These are phyloP conservation scores for Aleadryas rufinucha DNA, from an alignment of 2,113 vertebrate species.

Conservation along the genomic window DNA sequence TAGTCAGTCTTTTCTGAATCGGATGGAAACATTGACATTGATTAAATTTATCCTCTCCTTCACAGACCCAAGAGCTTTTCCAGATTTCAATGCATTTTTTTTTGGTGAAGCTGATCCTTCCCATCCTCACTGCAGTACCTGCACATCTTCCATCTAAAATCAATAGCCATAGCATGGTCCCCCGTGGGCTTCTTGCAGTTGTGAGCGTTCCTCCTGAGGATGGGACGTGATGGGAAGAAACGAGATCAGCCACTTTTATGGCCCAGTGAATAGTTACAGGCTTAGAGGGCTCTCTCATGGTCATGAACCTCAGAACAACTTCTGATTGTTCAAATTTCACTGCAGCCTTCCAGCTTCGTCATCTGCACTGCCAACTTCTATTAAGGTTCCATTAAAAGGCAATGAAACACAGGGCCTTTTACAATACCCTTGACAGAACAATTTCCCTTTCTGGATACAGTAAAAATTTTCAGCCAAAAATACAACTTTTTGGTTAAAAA, in stretches of 20 bases:
- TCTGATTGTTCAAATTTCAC: constrained; percentile 54
- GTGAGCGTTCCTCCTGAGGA: neutral
- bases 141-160: neutral
- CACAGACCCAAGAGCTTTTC: neutral
- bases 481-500: neutral
- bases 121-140: neutral
- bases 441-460: constrained; percentile 42
- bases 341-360: constrained; percentile 48
- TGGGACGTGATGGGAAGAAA: neutral
- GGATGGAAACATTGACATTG: neutral
- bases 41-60: constrained; percentile 18
- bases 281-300: constrained; percentile 36
- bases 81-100: neutral
- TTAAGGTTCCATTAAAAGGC: constrained; percentile 59
- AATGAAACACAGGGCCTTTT: constrained; percentile 49
- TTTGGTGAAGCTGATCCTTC: neutral
- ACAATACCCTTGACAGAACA: constrained; percentile 45
- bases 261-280: neutral
- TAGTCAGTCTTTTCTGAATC: constrained; percentile 4
- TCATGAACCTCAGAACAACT: constrained; percentile 22
- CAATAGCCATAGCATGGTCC: neutral
- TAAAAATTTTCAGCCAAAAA: constrained; percentile 4
- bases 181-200: neutral
- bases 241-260: constrained; percentile 29
- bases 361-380: constrained; percentile 42